phyloP scores from a whole-genome alignment of 2,888 invertebrate species.

The Drosophila cognata region DNA sequence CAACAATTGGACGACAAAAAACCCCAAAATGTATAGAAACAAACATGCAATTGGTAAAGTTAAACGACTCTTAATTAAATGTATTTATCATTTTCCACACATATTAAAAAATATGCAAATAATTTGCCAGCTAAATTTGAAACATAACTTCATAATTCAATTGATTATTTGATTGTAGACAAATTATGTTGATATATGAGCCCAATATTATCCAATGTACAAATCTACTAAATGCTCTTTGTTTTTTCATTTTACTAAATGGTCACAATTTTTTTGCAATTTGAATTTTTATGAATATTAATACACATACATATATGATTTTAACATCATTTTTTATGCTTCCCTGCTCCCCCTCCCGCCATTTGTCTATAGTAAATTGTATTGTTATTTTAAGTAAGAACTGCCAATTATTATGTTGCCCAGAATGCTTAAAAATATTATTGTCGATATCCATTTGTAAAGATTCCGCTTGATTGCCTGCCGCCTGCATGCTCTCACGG shows the following conservation, averaged over 20 bases:
- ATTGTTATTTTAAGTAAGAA: constrained; percentile 76
- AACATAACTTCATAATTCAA: background rate
- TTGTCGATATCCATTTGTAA: constrained; percentile 35
- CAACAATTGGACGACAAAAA: constrained; percentile 48
- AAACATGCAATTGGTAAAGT: constrained; percentile 72
- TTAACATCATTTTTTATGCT: background rate
- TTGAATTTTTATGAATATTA: constrained; percentile 18
- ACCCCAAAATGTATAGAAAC: constrained; percentile 29
- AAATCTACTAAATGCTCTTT: constrained; percentile 11
- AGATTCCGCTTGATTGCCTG: constrained; percentile 40
- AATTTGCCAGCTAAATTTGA: constrained; percentile 28
- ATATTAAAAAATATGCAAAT: constrained; percentile 14
- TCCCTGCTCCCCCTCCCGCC: constrained; percentile 18
- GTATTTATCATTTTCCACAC: constrained; percentile 23
- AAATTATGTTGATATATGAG: constrained; percentile 21
- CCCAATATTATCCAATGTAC: constrained; percentile 1
- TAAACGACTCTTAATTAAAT: constrained; percentile 44
- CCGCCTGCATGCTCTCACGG: constrained; percentile 37
- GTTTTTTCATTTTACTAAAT: constrained; percentile 21
- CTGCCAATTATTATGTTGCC: constrained; percentile 57
- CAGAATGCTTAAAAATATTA: constrained; percentile 68
- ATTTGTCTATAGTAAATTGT: constrained; percentile 40
- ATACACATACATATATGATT: constrained; percentile 19
- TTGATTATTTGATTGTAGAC: constrained; percentile 6
- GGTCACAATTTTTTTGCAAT: constrained; percentile 8